Evolutionary conservation across 1,140 invertebrate species (phyloP), one percentile per base, ranked within the genome.

Genomic region (Cherax quadricarinatus): DNA sequence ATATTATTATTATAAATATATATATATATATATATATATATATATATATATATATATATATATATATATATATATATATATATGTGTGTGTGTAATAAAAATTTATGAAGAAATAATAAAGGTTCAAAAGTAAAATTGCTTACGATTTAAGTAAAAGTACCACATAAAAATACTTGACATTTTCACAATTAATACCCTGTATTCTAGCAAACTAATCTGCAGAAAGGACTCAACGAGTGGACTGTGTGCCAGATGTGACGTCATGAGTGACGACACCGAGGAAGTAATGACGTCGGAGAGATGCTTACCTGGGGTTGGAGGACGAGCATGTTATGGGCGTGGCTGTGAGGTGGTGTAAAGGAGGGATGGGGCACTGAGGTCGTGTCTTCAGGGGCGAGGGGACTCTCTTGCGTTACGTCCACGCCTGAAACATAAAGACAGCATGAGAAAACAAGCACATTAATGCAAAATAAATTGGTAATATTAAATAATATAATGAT

Each of bases 301-400:
- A 73, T 57, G 60, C 94, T 95, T 94, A 96, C 96, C 96, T 96
- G 96, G 94, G 96, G 96, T 94, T 96, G 96, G 94, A 96, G 95
- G 91, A 96, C 96, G 95, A 96, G 96, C 96, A 96, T 96, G 95
- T 96, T 96, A 96, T 96, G 96, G 91, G 95, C 95, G 88, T 96
- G 95, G 89, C 95, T 95, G 92, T 95, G 95, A 94, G 95, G 95
- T 48, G 90, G 90, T 21, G 90, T 91, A 78, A 86, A 91, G 62
- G 90, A 49, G 49, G 94, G 82, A 91, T 95, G 95, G 93, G 95
- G 95, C 86, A 95, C 95, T 30, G 93, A 73, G 30, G 91, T 86
- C 53, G 86, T 84, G 16, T 92, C 75, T 79, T 94, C 93, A 51
- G 88, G 91, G 57, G 90, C 62, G 60, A 89, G 79, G 84, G 89